Evolutionary conservation across 2,113 vertebrate species (phyloP).

Genomic region (Psammodynastes pulverulentus): DNA sequence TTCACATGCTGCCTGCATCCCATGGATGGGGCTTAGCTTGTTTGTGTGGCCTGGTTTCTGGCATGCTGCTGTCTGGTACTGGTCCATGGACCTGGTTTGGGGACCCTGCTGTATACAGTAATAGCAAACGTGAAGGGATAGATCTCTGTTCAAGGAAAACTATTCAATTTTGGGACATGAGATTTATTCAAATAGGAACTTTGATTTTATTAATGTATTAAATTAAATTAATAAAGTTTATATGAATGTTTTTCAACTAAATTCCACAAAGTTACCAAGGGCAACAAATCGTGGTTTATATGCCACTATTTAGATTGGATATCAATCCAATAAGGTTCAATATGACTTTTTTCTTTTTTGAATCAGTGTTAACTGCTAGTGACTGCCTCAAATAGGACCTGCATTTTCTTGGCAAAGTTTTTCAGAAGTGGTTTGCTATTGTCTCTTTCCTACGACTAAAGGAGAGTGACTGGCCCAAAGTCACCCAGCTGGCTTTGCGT

Average conservation of each 20-base stretch:
- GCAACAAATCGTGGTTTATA: neutral
- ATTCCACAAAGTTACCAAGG: neutral
- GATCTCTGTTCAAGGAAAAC: neutral
- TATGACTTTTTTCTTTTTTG: neutral
- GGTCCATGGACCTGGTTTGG: too few relatives aligned
- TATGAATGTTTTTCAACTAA: neutral
- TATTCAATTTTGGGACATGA: neutral
- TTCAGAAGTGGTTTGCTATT: neutral
- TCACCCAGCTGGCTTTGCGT: neutral
- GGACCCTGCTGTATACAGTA: neutral
- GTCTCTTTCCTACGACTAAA: neutral
- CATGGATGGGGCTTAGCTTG: too few relatives aligned
- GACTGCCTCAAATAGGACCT: neutral
- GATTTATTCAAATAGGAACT: neutral
- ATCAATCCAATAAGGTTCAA: neutral
- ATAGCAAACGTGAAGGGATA: neutral
- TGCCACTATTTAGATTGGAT: too few relatives aligned
- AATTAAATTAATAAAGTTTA: neutral
- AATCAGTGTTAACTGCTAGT: neutral
- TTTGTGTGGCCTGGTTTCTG: too few relatives aligned
- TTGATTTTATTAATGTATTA: neutral
- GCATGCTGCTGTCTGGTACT: too few relatives aligned
- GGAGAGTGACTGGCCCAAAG: neutral
- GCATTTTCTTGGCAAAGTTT: neutral
- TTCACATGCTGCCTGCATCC: too few relatives aligned